Percentiles rank a stretch among this genome's conserved stretches.
Evolutionary conservation across 2,888 invertebrate species (phyloP).

Genomic region (Hypselothyrea guttata): DNA sequence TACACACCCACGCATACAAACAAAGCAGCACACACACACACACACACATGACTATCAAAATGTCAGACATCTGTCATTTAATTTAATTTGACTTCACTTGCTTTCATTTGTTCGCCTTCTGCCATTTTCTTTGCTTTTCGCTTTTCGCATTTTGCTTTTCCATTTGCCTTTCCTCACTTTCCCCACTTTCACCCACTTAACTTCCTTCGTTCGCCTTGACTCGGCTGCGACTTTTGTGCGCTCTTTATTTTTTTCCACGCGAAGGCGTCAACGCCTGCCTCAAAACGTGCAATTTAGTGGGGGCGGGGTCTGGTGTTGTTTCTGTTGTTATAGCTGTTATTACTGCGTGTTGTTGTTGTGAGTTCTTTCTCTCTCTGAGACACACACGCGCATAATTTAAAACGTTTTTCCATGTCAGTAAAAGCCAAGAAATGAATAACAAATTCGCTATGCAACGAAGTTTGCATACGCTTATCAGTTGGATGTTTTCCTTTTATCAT

Average conservation of each 20-base stretch:
- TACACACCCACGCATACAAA: slow-evolving; percentile 18
- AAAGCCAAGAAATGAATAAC: slow-evolving; percentile 30
- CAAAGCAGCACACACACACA: slow-evolving; percentile 31
- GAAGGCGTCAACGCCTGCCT: slow-evolving; percentile 63
- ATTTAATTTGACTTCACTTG: slow-evolving; percentile 77
- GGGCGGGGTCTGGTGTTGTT: slow-evolving; percentile 38
- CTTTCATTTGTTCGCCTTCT: slow-evolving; percentile 59
- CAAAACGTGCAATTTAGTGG: slow-evolving; percentile 69
- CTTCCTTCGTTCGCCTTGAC: slow-evolving; percentile 3
- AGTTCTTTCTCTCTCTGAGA: slow-evolving; percentile 17
- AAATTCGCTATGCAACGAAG: slow-evolving; percentile 35
- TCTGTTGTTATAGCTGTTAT: slow-evolving; percentile 50
- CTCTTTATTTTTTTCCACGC: slow-evolving; percentile 31
- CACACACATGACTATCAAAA: slow-evolving; percentile 56
- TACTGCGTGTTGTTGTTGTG: slow-evolving; percentile 24
- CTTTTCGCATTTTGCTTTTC: slow-evolving; percentile 7
- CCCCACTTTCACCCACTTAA: not conserved
- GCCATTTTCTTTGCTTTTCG: slow-evolving; percentile 1
- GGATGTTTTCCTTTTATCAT: not conserved
- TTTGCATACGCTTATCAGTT: slow-evolving; percentile 40
- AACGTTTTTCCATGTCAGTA: slow-evolving; percentile 56
- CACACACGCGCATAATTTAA: slow-evolving; percentile 67
- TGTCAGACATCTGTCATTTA: slow-evolving; percentile 79
- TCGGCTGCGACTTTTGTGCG: too few species aligned
- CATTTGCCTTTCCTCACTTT: slow-evolving; percentile 12